Evolutionary conservation across 1,140 invertebrate species (phyloP).

Genomic region (Adelges cooleyi): DNA sequence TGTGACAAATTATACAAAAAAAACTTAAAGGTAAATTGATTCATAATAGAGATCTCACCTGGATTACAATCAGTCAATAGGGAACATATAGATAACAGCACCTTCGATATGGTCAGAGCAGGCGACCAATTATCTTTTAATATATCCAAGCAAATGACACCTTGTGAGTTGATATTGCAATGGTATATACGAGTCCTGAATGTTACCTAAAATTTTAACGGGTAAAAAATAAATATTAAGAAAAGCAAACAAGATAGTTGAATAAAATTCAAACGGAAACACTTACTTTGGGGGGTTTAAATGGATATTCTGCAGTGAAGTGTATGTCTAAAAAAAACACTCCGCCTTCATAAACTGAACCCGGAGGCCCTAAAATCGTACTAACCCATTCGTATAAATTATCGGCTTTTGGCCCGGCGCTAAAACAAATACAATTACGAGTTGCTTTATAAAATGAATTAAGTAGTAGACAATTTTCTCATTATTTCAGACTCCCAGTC

Average conservation of each 20-base stretch:
- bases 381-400: conserved; percentile 98
- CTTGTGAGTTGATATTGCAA: conserved; percentile 95
- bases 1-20: too few relatives aligned
- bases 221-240: neutral
- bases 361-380: conserved; percentile 87
- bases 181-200: conserved; percentile 94
- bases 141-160: conserved; percentile 90
- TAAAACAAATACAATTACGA: conserved; percentile 35
- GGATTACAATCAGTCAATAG: conserved; percentile 92
- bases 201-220: conserved; percentile 61
- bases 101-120: conserved; percentile 88
- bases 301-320: conserved; percentile 93
- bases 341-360: conserved; percentile 87
- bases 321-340: conserved; percentile 93
- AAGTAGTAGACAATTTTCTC: too few relatives aligned
- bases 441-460: neutral
- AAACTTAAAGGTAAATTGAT: neutral
- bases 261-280: neutral
- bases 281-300: conserved; percentile 85
- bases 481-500: too few relatives aligned
- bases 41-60: conserved; percentile 47
- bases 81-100: conserved; percentile 87
- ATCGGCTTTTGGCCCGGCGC: conserved; percentile 92
- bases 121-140: conserved; percentile 95
- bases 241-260: too few relatives aligned